A percentile compares a stretch with the other conserved stretches of the same genome.
Conservation (phyloP, 2,113 vertebrate genomes). For the Phylloscopus trochilus region DNA sequence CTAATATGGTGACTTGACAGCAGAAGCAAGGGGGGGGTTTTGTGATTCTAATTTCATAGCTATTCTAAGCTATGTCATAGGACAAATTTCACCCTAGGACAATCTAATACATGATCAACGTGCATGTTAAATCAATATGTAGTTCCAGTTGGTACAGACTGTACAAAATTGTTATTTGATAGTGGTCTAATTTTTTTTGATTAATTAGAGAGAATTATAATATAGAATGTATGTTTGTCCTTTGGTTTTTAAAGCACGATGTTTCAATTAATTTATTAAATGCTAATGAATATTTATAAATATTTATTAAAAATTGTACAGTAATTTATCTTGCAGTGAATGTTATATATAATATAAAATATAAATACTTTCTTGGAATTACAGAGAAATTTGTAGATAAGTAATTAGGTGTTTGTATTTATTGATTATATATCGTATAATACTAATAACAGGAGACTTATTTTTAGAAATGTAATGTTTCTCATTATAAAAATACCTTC, state of each 20-base stretch:
- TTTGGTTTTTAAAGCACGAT: neutral
- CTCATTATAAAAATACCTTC: neutral
- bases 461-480: slow-evolving; percentile 24
- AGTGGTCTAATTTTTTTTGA: neutral
- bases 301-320: neutral
- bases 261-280: neutral
- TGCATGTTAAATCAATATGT: neutral
- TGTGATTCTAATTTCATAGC: neutral
- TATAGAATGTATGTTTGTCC: neutral
- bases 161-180: neutral
- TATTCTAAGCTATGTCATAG: neutral
- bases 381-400: neutral
- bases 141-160: neutral
- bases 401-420: slow-evolving; percentile 41
- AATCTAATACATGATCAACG: neutral
- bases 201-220: neutral
- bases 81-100: neutral
- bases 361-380: neutral
- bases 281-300: neutral
- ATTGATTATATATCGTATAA: neutral
- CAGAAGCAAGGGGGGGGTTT: neutral
- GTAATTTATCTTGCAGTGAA: neutral
- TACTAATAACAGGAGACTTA: neutral
- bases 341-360: neutral
- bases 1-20: neutral